Base-by-base conservation (phyloP, 1,140 invertebrate genomes). In the Drosophila pseudoananassae region DNA sequence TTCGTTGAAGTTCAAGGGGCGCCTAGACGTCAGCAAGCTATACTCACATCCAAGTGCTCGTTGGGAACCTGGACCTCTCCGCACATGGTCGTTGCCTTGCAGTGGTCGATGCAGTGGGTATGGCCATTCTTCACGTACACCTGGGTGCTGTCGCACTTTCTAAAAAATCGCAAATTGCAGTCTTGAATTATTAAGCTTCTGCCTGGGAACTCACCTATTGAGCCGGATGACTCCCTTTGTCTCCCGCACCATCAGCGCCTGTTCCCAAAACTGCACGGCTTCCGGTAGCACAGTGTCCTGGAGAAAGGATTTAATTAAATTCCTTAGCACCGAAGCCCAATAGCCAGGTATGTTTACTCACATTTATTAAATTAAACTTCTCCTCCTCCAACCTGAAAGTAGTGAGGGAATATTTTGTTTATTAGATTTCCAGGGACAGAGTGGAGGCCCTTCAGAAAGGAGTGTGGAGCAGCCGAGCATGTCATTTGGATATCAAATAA, bases 1-100 rank as follows among this genome's bases (percentile, higher is more conserved):
- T 29, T n/a, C 5, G 10, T 7, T 14, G 29, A 46, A 46, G 43
- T 46, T 46, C 43, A 46, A 46, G 43, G 43, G n/a, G 43, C 17
- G 14, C 40, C 40, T 36, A 36, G 40, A 4, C n/a, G 15, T n/a
- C 33, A 36, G 0, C 33, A 36, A 3, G 23, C 9, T n/a, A 27
- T 23, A 94, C 95, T 95, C 93, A 98, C 97, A 91, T 98, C 97
- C 46, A 99, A 94, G 93, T 99, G 98, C 49, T 96, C 94, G 80
- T 97, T 95, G 0, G 98, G 98, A 7, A 99, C 97, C 73, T 94
- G 93, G 4, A 99, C 97, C 92, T 99, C 98, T 0, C 98, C 98
- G 92, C 98, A 99, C 94, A 97, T 96, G 0, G 98, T 99, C 47
- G 94, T 94, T 1, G 94, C 89, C 75, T 96, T 95, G 93, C 98